phyloP scores from a whole-genome alignment of 2,888 invertebrate genomes.

The Cactoblastis cactorum region DNA sequence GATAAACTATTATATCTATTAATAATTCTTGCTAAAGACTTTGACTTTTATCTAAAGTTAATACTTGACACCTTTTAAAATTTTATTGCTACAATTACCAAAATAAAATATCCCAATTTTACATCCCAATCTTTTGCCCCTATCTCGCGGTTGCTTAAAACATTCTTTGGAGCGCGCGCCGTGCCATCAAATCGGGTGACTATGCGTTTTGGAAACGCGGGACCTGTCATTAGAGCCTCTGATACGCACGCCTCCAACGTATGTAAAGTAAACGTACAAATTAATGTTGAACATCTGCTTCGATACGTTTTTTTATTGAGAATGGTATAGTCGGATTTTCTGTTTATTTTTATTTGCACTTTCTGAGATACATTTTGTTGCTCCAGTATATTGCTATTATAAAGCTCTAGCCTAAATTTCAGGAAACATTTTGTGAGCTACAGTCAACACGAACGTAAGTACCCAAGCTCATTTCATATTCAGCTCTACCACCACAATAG shows the following conservation, averaged over 20 bases:
- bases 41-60: no score
- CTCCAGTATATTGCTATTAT: no score
- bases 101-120: slow-evolving; percentile 15
- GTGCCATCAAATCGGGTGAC: slow-evolving; percentile 64
- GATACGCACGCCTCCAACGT: slow-evolving; percentile 10
- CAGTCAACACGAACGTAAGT: no score
- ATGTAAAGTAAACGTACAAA: slow-evolving; percentile 9
- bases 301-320: neutral
- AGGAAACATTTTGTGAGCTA: no score
- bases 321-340: neutral
- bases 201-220: slow-evolving; percentile 52
- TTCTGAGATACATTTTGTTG: no score
- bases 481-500: no score
- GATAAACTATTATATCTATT: no score
- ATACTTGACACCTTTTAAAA: neutral
- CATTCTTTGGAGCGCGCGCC: slow-evolving; percentile 34
- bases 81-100: neutral
- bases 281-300: slow-evolving; percentile 4
- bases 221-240: slow-evolving; percentile 41
- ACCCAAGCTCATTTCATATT: no score
- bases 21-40: no score
- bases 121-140: slow-evolving; percentile 10
- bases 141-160: slow-evolving; percentile 13
- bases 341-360: neutral
- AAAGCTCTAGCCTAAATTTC: no score